Percentiles rank a stretch among this genome's conserved stretches.
phyloP scores from a whole-genome alignment of 2,797 vertebrate genomes.

The Oreortyx pictus region DNA sequence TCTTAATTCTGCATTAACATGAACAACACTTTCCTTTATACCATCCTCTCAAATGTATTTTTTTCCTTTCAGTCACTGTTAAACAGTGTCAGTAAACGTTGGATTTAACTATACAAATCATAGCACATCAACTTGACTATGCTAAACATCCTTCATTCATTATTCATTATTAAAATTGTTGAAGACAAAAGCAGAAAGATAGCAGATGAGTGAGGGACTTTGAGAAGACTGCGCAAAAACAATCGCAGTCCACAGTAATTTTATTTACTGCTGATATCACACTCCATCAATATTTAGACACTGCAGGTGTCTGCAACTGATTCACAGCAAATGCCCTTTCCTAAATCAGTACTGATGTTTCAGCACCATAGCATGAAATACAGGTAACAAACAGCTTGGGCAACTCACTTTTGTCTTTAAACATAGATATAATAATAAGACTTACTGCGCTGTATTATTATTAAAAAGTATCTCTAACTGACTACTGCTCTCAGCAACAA shows the following conservation, averaged over 20 bases:
- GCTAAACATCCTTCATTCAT: background rate
- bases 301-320: background rate
- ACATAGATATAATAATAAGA: background rate
- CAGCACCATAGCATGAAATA: background rate
- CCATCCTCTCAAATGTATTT: background rate
- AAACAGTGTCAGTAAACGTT: background rate
- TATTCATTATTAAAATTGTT: background rate
- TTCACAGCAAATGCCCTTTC: background rate
- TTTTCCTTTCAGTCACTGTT: background rate
- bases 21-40: background rate
- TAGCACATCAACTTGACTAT: background rate
- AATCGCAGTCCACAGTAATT: background rate
- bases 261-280: background rate
- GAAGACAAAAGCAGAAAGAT: background rate
- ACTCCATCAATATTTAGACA: background rate
- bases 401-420: background rate
- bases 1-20: background rate
- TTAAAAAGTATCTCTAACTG: slow-evolving; percentile 40
- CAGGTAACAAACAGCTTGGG: background rate
- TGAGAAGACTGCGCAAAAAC: background rate
- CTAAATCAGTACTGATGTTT: background rate
- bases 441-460: no score
- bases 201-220: background rate
- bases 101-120: background rate
- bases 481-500: slow-evolving; percentile 35